A percentile compares a stretch with the other conserved stretches of the same genome.
Evolutionary conservation across 2,113 vertebrate genomes (phyloP).

Genomic region (Tiliqua scincoides): DNA sequence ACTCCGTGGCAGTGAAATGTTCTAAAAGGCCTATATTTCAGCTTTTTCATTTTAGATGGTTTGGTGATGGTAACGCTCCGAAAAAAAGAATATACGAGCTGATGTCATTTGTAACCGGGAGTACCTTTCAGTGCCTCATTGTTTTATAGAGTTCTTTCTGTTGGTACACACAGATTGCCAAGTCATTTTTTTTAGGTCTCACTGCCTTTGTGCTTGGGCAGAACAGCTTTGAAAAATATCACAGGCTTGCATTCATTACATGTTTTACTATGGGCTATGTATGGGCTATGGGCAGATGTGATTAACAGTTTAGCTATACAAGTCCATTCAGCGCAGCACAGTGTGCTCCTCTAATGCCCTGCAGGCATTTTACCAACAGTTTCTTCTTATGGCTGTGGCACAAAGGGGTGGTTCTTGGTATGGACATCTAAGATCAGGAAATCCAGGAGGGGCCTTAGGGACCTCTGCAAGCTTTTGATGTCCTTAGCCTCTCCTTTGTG

Average conservation of each 20-base stretch:
- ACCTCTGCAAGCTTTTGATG: background rate
- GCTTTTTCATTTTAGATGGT: background rate
- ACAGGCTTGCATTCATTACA: background rate
- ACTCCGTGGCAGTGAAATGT: background rate
- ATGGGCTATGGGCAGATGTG: too few species aligned
- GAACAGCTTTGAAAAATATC: background rate
- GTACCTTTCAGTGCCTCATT: background rate
- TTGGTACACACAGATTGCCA: background rate
- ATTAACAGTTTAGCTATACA: background rate
- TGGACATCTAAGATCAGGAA: background rate
- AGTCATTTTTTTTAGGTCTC: background rate
- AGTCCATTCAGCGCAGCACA: background rate
- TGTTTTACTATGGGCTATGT: background rate
- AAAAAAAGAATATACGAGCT: constrained; percentile 1
- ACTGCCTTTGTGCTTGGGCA: background rate
- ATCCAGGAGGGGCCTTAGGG: too few species aligned
- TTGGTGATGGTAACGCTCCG: constrained; percentile 10
- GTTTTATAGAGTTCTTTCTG: background rate
- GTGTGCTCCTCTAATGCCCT: background rate
- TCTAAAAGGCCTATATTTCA: background rate
- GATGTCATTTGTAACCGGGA: background rate
- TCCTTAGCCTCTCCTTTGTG: background rate
- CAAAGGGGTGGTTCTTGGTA: background rate
- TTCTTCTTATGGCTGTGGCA: background rate
- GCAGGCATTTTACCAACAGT: background rate